Base-by-base conservation (phyloP, 2,113 vertebrate species). In the Oryzias celebensis region DNA sequence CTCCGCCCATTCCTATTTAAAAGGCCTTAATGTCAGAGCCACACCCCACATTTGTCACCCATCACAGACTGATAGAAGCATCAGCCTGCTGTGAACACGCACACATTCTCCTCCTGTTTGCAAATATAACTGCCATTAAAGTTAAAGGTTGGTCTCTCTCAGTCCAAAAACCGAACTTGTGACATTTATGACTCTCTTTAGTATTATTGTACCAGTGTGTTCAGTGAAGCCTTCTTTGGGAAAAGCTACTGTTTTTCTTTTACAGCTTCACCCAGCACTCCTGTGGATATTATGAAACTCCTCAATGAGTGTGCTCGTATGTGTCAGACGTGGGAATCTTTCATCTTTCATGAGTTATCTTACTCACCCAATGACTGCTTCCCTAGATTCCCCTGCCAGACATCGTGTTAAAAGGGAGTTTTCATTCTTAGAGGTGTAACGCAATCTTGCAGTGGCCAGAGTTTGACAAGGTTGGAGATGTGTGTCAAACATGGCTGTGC, bases 351-450 rank as follows among this genome's bases (percentile, higher is more conserved):
- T 22, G 43, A 79, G 63, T 83, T 83, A 87, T 90, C 76, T 78
- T 81, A 86, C 87, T 75, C 83, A 78, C 71, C 86, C 82, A 81
- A 85, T 89, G 83, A 79, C 81, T 56, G 22, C 82, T 84, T 70
- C 81, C 83, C 74, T 83, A 75, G 80, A 81, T 56, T 45, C 67
- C 69, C 58, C 60, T 23, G 64, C 49, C 66, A 74, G 69, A 85
- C 60, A 5, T 48, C 57, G 44, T 73, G 78, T 73, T 68, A 73
- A 67, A 77, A 81, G 58, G 53, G 26, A 67, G 45, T 74, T 72
- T 65, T 76, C 60, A 41, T 80, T 63, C 75, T 83, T 66, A 70
- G 76, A 86, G 71, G 85, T 87, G 82, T 81, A 88, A 86, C 53
- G 65, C 71, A 89, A 88, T 80, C 83, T 86, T 69, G 69, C 75